phyloP scores from a whole-genome alignment of 2,113 vertebrate genomes.

The Mirza zaza region DNA sequence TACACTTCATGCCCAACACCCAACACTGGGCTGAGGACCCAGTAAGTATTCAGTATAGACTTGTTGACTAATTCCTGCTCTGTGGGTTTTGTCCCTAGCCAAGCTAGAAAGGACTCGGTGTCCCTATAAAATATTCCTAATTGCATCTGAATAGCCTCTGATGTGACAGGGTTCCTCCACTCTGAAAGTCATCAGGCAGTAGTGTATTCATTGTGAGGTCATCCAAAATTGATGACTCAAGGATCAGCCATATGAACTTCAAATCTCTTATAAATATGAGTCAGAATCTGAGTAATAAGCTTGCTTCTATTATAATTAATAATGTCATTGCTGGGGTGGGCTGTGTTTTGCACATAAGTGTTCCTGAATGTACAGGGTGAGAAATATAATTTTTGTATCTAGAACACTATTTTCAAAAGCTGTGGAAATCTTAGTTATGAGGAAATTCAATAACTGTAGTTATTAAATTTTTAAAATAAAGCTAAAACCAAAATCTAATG shows the following conservation, averaged over 20 bases:
- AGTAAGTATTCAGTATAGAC: not conserved
- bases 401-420: slow-evolving; percentile 26
- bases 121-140: slow-evolving; percentile 36
- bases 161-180: not conserved
- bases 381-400: not conserved
- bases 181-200: not conserved
- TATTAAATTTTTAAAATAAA: not conserved
- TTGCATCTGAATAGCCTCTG: slow-evolving; percentile 41
- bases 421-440: not conserved
- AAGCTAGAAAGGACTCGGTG: not conserved
- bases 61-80: slow-evolving; percentile 6
- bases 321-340: not conserved
- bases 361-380: not conserved
- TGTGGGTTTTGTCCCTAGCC: slow-evolving; percentile 3
- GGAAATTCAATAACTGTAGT: not conserved
- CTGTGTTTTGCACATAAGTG: not conserved
- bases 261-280: slow-evolving; percentile 53
- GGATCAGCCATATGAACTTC: slow-evolving; percentile 59
- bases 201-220: not conserved
- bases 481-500: not conserved
- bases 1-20: no score
- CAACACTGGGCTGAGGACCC: not conserved
- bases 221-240: slow-evolving; percentile 43
- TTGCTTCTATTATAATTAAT: slow-evolving; percentile 46
- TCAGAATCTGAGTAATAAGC: slow-evolving; percentile 59